A percentile compares a stretch with the other conserved stretches of the same genome.
Conservation (phyloP, 1,140 invertebrate genomes). For the Scylla paramamosain region DNA sequence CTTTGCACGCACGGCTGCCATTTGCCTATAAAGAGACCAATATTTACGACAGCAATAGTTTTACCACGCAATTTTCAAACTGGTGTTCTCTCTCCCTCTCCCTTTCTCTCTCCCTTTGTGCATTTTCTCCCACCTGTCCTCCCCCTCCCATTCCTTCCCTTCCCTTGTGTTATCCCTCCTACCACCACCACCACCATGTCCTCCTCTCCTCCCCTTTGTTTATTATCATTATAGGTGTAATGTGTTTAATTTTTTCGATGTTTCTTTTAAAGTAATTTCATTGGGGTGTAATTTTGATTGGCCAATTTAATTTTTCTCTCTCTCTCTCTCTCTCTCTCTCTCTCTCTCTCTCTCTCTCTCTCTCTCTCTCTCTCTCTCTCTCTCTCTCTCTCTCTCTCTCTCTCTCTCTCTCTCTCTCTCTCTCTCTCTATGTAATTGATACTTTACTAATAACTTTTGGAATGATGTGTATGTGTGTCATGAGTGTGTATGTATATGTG, state of each 20-base stretch:
- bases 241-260: too few relatives aligned
- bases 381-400: too few relatives aligned
- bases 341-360: background rate
- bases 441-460: too few relatives aligned
- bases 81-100: background rate
- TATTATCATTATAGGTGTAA: too few relatives aligned
- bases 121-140: background rate
- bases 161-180: background rate
- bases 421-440: too few relatives aligned
- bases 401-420: too few relatives aligned
- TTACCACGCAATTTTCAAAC: background rate
- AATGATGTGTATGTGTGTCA: too few relatives aligned
- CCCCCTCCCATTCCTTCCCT: background rate
- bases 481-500: background rate
- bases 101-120: background rate
- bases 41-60: background rate
- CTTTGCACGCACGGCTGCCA: background rate
- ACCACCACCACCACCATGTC: background rate
- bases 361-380: too few relatives aligned
- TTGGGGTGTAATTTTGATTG: too few relatives aligned
- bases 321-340: background rate
- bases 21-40: background rate
- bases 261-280: too few relatives aligned
- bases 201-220: background rate
- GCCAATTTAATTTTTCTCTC: conserved; percentile 2